Conservation (phyloP, 2,888 invertebrate genomes). For the Rhorus exstirpatorius region DNA sequence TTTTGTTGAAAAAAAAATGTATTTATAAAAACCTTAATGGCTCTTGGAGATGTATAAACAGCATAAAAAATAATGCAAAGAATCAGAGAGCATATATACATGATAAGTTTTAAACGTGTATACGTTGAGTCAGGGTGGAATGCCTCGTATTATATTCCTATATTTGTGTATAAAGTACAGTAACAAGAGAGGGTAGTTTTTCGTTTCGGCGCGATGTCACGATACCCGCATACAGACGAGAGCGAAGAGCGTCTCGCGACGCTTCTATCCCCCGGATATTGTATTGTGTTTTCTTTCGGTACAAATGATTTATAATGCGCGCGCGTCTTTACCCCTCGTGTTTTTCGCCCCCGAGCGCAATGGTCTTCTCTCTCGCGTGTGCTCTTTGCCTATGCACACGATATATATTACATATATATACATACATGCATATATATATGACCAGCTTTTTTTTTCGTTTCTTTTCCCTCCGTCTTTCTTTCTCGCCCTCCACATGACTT, state of each 20-base stretch:
- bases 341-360: slow-evolving; percentile 57
- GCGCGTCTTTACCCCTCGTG: slow-evolving; percentile 80
- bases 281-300: slow-evolving; percentile 85
- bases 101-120: too few species aligned
- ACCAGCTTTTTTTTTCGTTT: slow-evolving; percentile 9
- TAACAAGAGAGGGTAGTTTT: slow-evolving; percentile 59
- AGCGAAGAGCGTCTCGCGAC: slow-evolving; percentile 51
- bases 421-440: neutral
- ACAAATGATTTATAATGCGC: slow-evolving; percentile 84
- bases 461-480: slow-evolving; percentile 24
- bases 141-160: slow-evolving; percentile 5
- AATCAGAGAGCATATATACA: too few species aligned
- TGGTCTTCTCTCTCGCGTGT: slow-evolving; percentile 39
- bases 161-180: slow-evolving; percentile 3
- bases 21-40: too few species aligned
- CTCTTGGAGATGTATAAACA: too few species aligned
- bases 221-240: slow-evolving; percentile 51
- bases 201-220: slow-evolving; percentile 54
- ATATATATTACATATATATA: slow-evolving; percentile 10
- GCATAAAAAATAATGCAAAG: too few species aligned
- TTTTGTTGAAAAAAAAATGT: too few species aligned
- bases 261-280: slow-evolving; percentile 72
- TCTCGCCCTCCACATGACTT: slow-evolving; percentile 10
- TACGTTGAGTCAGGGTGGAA: slow-evolving; percentile 5
- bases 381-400: slow-evolving; percentile 42